phyloP scores from a whole-genome alignment of 2,888 invertebrate genomes.

The Drosophila mercatorum region DNA sequence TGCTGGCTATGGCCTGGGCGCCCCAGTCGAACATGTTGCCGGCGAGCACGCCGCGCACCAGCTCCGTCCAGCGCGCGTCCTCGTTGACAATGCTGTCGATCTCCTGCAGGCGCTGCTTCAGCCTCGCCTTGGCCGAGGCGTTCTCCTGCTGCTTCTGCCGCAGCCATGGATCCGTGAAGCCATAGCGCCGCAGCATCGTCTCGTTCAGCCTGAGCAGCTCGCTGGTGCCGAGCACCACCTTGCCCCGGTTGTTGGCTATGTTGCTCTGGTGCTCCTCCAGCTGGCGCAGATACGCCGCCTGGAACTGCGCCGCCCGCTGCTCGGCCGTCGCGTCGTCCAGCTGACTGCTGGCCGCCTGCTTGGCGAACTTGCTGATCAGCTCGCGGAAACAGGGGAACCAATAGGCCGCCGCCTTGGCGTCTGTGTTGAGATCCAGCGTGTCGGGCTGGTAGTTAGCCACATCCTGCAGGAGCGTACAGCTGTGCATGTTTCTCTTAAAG shows the following conservation, averaged over 20 bases:
- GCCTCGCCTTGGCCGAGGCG: conserved; percentile 89
- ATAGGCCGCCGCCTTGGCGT: conserved; percentile 93
- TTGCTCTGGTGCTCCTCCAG: conserved; percentile 85
- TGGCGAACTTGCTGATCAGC: conserved; percentile 93
- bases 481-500: conserved; percentile 66
- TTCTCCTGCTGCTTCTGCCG: conserved; percentile 96
- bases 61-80: conserved; percentile 87
- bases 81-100: conserved; percentile 89
- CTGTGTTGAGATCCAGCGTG: conserved; percentile 94
- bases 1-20: conserved; percentile 93
- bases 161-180: conserved; percentile 95
- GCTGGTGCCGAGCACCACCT: conserved; percentile 91
- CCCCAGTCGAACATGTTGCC: conserved; percentile 99
- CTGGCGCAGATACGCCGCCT: conserved; percentile 92
- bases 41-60: conserved; percentile 89
- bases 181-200: conserved; percentile 94
- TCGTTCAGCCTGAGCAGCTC: conserved; percentile 96
- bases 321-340: conserved; percentile 86
- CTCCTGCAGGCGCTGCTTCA: conserved; percentile 88
- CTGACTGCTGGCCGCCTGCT: conserved; percentile 90
- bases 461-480: conserved; percentile 92
- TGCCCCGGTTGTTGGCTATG: conserved; percentile 84
- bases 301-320: conserved; percentile 92
- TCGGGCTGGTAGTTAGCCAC: conserved; percentile 94
- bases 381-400: conserved; percentile 97